phyloP scores from a whole-genome alignment of 1,140 invertebrate species.

The Eurosta solidaginis region DNA sequence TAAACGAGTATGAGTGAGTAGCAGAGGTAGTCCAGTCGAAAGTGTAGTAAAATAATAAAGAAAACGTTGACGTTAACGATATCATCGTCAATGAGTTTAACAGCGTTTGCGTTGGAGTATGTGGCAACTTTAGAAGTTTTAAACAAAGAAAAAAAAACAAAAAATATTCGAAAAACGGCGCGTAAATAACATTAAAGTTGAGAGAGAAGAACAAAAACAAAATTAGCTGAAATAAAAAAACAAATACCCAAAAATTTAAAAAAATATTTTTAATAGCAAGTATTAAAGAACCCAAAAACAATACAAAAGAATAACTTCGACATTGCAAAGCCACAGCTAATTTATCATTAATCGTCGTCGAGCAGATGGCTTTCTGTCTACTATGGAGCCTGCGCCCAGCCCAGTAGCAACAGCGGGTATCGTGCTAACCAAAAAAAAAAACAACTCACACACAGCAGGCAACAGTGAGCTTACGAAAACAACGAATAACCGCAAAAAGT shows the following conservation, averaged over 20 bases:
- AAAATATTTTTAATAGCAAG: too few species aligned
- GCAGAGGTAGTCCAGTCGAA: too few species aligned
- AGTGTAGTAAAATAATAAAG: not conserved
- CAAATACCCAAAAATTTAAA: not conserved
- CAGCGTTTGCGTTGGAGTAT: not conserved
- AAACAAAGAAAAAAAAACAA: not conserved
- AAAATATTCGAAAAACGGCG: not conserved
- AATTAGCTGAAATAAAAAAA: not conserved
- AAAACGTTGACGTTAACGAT: slow-evolving; percentile 3
- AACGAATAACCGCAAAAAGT: not conserved
- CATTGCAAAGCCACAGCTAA: slow-evolving; percentile 11
- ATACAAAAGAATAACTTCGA: not conserved
- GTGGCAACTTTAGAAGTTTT: not conserved
- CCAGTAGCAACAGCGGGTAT: slow-evolving; percentile 16
- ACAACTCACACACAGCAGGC: not conserved
- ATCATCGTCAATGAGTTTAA: not conserved
- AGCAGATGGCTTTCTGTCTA: slow-evolving; percentile 13
- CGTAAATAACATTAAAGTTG: not conserved
- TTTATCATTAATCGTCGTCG: slow-evolving; percentile 19
- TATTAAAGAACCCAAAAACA: not conserved
- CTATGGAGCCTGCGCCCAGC: not conserved
- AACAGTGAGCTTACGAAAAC: not conserved
- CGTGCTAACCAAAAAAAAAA: too few species aligned
- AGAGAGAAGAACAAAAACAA: not conserved
- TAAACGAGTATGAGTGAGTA: too few species aligned